Base-by-base conservation (phyloP, 2,797 vertebrate species). In the Myoxocephalus aenaeus region DNA sequence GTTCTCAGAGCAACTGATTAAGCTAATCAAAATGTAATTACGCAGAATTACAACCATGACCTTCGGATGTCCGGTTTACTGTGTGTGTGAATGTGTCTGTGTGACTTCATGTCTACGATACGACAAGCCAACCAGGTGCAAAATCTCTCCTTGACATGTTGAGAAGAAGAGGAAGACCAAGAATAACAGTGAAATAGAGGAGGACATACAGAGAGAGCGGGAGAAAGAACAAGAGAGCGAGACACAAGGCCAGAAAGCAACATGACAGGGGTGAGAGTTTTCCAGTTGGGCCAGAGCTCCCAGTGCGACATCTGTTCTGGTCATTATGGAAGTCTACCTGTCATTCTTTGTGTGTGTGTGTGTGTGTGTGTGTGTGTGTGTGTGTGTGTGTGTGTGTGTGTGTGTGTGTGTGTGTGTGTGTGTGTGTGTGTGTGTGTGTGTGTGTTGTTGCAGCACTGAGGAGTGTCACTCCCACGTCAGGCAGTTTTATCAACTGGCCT, bases 11-110 rank as follows among this genome's bases (percentile, higher is more conserved):
- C 70, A 36, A n/a, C 50, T 74, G 70, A 83, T 86, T 75, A 20
- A 80, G 38, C 18, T 83, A 63, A 75, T 85, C 87, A 89, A 78
- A 86, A 67, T 68, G 36, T 25, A 84, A 89, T 89, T 74, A 86
- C n/a, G 57, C 82, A 73, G 72, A 81, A 57, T 67, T 79, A 80
- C 48, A 61, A 75, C 57, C 40, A 1, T 61, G 71, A 70, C 64
- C 38, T 75, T 70, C 57, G 68, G 83, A 84, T 62, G 75, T 90
- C 83, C 67, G 81, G 71, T 67, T 42, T 7, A 54, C 38, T 65
- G 29, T 7, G 53, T 11, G 36, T 42, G 40, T 42, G 40, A 42
- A 15, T 2, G 54, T 25, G 59, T 56, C 56, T 20, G 51, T 57
- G 64, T 38, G 77, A 56, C 53, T 15, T 27, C 27, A 58, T 38